Evolutionary conservation across 2,113 vertebrate species (phyloP).

Genomic region (Ascaphus truei): DNA sequence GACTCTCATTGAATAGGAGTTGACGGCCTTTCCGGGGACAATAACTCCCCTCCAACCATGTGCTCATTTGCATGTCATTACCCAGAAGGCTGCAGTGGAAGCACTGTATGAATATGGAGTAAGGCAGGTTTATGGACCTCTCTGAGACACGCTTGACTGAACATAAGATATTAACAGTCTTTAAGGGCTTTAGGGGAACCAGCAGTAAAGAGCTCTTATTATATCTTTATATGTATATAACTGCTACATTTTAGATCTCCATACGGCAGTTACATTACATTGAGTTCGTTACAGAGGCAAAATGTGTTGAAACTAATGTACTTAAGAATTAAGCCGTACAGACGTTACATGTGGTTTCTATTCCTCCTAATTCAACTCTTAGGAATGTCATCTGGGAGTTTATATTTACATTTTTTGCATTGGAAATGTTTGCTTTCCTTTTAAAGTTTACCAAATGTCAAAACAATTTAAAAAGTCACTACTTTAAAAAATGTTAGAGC

Average conservation of each 20-base stretch:
- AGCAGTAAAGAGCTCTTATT: conserved; percentile 36
- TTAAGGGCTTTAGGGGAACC: neutral
- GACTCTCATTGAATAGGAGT: too few relatives aligned
- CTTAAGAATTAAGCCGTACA: conserved; percentile 43
- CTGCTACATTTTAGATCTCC: conserved; percentile 9
- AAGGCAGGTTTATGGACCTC: too few relatives aligned
- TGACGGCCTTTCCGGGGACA: too few relatives aligned
- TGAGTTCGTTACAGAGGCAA: conserved; percentile 37
- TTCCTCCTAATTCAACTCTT: conserved; percentile 61
- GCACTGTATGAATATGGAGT: too few relatives aligned
- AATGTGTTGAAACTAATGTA: conserved; percentile 44
- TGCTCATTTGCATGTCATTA: too few relatives aligned
- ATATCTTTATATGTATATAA: conserved; percentile 31
- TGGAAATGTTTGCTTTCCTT: conserved; percentile 60
- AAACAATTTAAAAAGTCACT: conserved; percentile 68
- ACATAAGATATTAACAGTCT: neutral
- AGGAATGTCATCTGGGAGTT: conserved; percentile 54
- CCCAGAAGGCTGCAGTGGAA: too few relatives aligned
- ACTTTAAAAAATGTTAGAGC: conserved; percentile 48
- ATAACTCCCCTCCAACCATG: too few relatives aligned
- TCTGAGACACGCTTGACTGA: neutral
- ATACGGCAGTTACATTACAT: conserved; percentile 31
- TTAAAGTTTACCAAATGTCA: conserved; percentile 68
- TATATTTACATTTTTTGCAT: conserved; percentile 68
- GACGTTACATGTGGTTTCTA: conserved; percentile 63